Conservation (phyloP, 2,797 vertebrate genomes). For the Poecile montanus region DNA sequence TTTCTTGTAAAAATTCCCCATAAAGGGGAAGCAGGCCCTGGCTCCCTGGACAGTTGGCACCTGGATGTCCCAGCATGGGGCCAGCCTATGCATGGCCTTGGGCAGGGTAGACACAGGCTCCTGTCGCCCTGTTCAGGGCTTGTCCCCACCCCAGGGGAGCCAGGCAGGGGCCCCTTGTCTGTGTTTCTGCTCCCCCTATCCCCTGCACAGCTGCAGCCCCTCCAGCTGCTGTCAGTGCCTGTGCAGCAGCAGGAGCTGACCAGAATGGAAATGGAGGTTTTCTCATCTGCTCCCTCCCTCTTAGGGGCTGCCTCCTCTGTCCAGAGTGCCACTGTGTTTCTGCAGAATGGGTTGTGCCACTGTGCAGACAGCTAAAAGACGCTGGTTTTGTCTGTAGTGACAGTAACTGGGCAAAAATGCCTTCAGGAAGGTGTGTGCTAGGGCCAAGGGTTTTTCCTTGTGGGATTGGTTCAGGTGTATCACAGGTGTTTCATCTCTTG, state of each 20-base stretch:
- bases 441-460: neutral
- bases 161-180: neutral
- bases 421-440: neutral
- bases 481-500: neutral
- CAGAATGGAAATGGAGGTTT: neutral
- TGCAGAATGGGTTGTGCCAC: neutral
- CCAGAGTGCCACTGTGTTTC: neutral
- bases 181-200: accelerated
- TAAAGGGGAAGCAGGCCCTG: neutral
- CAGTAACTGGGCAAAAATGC: neutral
- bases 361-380: accelerated
- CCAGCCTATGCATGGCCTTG: neutral
- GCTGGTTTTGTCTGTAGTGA: neutral
- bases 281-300: neutral
- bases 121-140: neutral
- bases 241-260: neutral
- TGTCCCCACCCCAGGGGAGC: neutral
- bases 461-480: neutral
- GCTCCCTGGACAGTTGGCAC: neutral
- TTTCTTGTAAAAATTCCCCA: constrained; percentile 32
- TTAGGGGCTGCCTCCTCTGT: neutral
- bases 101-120: neutral
- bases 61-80: neutral
- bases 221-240: neutral
- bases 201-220: neutral